A percentile compares a stretch with the other conserved stretches of the same genome.
phyloP scores from a whole-genome alignment of 1,140 invertebrate species.

The Orius insidiosus region DNA sequence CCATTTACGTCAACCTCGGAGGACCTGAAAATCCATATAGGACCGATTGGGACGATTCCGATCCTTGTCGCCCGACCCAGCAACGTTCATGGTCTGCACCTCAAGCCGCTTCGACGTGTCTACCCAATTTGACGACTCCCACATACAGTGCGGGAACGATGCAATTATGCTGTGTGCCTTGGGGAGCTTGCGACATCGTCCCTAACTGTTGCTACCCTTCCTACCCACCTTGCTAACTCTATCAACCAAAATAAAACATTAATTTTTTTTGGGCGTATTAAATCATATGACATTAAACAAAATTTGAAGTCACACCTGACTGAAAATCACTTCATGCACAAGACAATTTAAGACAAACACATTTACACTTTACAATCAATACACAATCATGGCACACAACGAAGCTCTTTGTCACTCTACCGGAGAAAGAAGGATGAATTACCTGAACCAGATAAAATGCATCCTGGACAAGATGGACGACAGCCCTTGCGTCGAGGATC shows the following conservation, averaged over 20 bases:
- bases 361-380: too few species aligned
- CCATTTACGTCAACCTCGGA: too few species aligned
- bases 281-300: background rate
- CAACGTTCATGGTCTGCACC: too few species aligned
- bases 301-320: background rate
- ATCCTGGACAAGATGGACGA: conserved; percentile 14
- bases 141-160: background rate
- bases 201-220: too few species aligned
- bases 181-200: background rate
- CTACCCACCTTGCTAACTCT: too few species aligned
- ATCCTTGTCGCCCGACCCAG: too few species aligned
- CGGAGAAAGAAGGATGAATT: conserved; percentile 8
- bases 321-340: background rate
- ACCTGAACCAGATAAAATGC: conserved; percentile 13
- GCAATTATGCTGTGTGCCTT: background rate
- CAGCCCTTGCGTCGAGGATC: conserved; percentile 2
- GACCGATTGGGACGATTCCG: too few species aligned
- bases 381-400: conserved; percentile 5
- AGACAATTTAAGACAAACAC: background rate
- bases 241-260: too few species aligned
- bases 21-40: too few species aligned
- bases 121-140: background rate
- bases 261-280: too few species aligned
- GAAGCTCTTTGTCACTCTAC: conserved; percentile 7
- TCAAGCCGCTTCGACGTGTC: too few species aligned